phyloP scores from a whole-genome alignment of 2,797 vertebrate genomes.

The Emys orbicularis region DNA sequence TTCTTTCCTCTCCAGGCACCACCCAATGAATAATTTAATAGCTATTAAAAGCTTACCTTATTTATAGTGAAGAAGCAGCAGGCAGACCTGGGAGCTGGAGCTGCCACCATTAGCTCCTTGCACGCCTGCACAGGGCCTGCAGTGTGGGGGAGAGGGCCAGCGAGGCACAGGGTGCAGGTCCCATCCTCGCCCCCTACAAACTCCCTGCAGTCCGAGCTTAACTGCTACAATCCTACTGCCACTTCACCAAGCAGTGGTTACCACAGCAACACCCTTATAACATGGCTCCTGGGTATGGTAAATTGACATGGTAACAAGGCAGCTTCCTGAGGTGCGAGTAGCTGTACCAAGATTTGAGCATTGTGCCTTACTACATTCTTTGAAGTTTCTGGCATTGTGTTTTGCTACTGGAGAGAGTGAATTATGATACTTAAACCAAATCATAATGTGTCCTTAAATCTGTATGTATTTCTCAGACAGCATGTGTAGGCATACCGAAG shows the following conservation, averaged over 20 bases:
- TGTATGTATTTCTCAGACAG: neutral
- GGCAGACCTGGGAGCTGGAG: neutral
- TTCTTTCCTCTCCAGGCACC: no score
- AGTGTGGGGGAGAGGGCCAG: neutral
- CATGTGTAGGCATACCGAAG: neutral
- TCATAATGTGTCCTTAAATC: neutral
- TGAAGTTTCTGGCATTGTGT: neutral
- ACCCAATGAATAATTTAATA: no score
- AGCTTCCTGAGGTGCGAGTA: neutral
- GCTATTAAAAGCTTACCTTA: no score
- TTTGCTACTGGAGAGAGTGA: neutral
- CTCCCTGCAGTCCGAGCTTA: neutral
- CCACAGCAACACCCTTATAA: neutral
- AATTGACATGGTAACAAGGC: neutral
- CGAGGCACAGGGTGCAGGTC: neutral
- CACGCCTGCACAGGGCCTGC: no score
- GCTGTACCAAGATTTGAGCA: neutral
- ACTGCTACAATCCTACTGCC: neutral
- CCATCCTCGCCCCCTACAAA: neutral
- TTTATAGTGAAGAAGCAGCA: no score
- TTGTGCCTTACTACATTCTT: neutral
- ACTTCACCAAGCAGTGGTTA: neutral
- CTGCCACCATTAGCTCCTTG: neutral
- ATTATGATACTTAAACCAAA: neutral
- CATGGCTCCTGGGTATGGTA: neutral